Base-by-base conservation (phyloP, 37 sponge, comb jelly and placozoan species). In the Axinella damicornis region DNA sequence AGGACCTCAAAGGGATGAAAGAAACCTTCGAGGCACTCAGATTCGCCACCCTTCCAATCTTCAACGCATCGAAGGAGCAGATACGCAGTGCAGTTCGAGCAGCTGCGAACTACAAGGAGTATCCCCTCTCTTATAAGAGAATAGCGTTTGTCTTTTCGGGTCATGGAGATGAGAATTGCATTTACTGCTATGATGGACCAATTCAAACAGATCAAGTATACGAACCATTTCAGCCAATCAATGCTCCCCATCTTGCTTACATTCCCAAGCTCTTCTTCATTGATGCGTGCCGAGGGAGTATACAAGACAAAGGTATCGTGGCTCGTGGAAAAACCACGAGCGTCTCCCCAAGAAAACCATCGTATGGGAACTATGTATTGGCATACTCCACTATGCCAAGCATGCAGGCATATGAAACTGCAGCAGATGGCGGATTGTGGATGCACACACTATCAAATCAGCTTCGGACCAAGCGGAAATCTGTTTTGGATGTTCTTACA, bases 261-360 rank as follows among this genome's bases (percentile, higher is more conserved):
- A 38, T 87, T 30, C 57, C 65, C 6, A 79, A 87, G 65, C 72
- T 87, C 28, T 87, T 87, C 41, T 79, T 87, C 80, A 64, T 87
- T n/a, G 87, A 87, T 87, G 87, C 87, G 0, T 87, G 87, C 46
- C 72, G 87, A 17, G 87, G 87, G 0, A 25, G 9, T 20, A 25
- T 38, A 16, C 13, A 5, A 0, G 37, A 53, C 77, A 32, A n/a
- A 30, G 72, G 64, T 4, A 32, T 73, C 20, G 18, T 55, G 6
- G 21, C 37, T 37, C 53, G 15, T 20, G 21, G 18, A 5, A 38
- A 46, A 72, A 46, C 41, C 15, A 40, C 39, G 35, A 21, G 15
- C 12, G 25, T 41, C 5, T 18, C 40, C 6, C 27, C 21, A 0
- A 73, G 34, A 24, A 27, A 37, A 20, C 79, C 86, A 36, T 27